phyloP scores from a whole-genome alignment of 1,140 invertebrate species.

The Dolichoris vasculosae region DNA sequence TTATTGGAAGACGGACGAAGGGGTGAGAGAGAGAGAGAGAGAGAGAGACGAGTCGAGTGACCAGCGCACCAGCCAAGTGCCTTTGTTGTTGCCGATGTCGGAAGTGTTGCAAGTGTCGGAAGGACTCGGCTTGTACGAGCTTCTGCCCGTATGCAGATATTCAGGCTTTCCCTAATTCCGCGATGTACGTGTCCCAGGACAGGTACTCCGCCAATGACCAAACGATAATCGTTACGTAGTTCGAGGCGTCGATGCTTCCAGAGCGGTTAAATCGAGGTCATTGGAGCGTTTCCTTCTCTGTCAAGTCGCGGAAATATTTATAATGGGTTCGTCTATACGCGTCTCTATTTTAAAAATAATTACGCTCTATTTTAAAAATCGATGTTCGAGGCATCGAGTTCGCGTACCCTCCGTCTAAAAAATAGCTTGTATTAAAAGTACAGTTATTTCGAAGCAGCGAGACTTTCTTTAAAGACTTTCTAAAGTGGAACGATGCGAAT shows the following conservation, averaged over 20 bases:
- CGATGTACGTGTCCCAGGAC: slow-evolving; percentile 1
- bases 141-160: background rate
- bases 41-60: background rate
- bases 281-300: too few species aligned
- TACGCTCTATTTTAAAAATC: too few species aligned
- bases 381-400: too few species aligned
- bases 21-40: background rate
- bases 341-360: too few species aligned
- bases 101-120: too few species aligned
- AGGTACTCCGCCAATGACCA: background rate
- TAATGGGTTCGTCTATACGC: too few species aligned
- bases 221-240: background rate
- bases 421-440: too few species aligned
- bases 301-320: too few species aligned
- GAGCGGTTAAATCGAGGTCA: background rate
- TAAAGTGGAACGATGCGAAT: too few species aligned
- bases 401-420: too few species aligned
- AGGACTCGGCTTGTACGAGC: background rate
- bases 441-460: too few species aligned
- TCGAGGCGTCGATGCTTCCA: background rate
- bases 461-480: too few species aligned
- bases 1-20: background rate
- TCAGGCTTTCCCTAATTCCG: slow-evolving; percentile 1
- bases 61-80: background rate
- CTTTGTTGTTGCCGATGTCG: background rate